Percentiles rank a stretch among this genome's conserved stretches.
Evolutionary conservation across 2,888 invertebrate species (phyloP).

Genomic region (Doris montereyensis): DNA sequence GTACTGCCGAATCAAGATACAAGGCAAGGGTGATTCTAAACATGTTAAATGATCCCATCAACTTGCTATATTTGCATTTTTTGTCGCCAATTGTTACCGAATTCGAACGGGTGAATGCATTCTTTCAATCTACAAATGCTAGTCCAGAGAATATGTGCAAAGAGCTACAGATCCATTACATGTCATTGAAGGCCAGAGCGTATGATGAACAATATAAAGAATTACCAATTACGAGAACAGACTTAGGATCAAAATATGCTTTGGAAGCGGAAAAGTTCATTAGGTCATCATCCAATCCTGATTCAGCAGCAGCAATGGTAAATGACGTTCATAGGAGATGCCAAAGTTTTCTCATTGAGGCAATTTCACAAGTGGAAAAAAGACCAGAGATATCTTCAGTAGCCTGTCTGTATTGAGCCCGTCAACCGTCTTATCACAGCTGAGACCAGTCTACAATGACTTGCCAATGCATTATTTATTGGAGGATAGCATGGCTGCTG

Average conservation of each 20-base stretch:
- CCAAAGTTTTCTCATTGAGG: no score
- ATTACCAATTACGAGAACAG: not conserved
- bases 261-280: no score
- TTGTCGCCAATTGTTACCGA: not conserved
- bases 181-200: no score
- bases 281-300: not conserved
- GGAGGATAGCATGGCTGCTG: not conserved
- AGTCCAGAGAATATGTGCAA: not conserved
- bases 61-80: slow-evolving; percentile 18
- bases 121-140: slow-evolving; percentile 10
- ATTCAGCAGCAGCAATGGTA: no score
- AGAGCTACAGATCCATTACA: no score
- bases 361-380: no score
- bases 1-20: no score
- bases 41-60: slow-evolving; percentile 12
- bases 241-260: not conserved
- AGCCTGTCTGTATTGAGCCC: slow-evolving; percentile 1
- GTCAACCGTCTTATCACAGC: not conserved
- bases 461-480: slow-evolving; percentile 8
- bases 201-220: not conserved
- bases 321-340: no score
- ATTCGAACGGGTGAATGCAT: slow-evolving; percentile 15
- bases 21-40: slow-evolving; percentile 19
- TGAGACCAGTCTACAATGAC: not conserved
- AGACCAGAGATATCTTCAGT: not conserved